These are phyloP conservation scores for Ochropleura plecta DNA, from an alignment of 2,888 invertebrate species.

Conservation along the genomic window DNA sequence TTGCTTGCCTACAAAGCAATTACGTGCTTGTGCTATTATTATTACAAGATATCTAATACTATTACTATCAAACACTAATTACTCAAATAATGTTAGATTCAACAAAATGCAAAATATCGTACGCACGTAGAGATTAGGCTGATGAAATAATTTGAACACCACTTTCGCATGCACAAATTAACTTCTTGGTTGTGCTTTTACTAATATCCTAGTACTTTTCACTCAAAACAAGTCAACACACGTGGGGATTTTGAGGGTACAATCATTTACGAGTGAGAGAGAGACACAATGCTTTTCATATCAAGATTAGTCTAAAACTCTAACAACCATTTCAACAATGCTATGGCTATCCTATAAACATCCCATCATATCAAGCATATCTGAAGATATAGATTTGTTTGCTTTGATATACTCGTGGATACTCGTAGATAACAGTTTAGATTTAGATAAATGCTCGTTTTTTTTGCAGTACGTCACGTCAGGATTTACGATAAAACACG, in stretches of 20 bases:
- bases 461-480: not conserved
- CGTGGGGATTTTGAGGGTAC: not conserved
- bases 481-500: not conserved
- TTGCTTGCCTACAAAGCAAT: not conserved
- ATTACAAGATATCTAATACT: not conserved
- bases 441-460: not conserved
- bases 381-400: slow-evolving; percentile 14
- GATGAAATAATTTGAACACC: too few relatives aligned
- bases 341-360: not conserved
- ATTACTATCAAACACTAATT: not conserved
- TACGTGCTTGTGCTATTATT: not conserved
- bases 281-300: not conserved
- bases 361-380: not conserved
- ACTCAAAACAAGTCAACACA: not conserved
- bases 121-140: too few relatives aligned
- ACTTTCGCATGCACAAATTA: too few relatives aligned
- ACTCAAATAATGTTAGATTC: too few relatives aligned
- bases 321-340: not conserved
- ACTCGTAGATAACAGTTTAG: not conserved
- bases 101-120: too few relatives aligned
- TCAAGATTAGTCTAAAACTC: not conserved
- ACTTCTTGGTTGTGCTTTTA: too few relatives aligned
- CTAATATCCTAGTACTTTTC: not conserved
- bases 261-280: not conserved
- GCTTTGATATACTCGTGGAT: not conserved